A percentile compares a stretch with the other conserved stretches of the same genome.
Evolutionary conservation across 2,113 vertebrate species (phyloP).

Genomic region (Grammomys dolichurus): DNA sequence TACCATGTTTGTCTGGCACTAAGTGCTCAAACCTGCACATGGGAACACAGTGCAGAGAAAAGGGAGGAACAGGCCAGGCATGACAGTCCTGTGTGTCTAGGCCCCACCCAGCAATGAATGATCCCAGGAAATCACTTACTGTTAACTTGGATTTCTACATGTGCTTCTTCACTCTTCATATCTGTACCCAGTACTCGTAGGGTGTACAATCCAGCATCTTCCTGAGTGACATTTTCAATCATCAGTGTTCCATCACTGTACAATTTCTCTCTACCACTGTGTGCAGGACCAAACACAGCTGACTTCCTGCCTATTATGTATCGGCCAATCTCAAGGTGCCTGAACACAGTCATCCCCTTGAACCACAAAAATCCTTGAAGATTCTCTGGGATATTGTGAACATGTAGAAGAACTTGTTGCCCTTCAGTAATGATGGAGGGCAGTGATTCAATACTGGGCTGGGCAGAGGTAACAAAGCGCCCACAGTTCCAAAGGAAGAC

Average conservation of each 20-base stretch:
- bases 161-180: neutral
- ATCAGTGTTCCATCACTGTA: conserved; percentile 51
- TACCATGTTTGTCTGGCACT: too few relatives aligned
- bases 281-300: accelerated
- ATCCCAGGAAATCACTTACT: neutral
- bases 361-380: accelerated
- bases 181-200: neutral
- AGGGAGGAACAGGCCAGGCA: too few relatives aligned
- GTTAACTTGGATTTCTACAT: neutral
- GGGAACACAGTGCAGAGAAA: neutral
- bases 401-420: neutral
- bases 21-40: neutral
- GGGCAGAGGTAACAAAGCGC: neutral
- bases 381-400: neutral
- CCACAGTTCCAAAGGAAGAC: neutral
- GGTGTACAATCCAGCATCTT: neutral
- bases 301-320: accelerated
- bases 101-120: neutral
- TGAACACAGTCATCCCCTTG: accelerated
- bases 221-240: neutral
- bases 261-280: neutral
- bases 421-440: accelerated
- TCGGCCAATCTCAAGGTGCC: accelerated
- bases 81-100: neutral
- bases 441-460: neutral